Base-by-base conservation (phyloP, 2,113 vertebrate species). In the Cichladusa arquata region DNA sequence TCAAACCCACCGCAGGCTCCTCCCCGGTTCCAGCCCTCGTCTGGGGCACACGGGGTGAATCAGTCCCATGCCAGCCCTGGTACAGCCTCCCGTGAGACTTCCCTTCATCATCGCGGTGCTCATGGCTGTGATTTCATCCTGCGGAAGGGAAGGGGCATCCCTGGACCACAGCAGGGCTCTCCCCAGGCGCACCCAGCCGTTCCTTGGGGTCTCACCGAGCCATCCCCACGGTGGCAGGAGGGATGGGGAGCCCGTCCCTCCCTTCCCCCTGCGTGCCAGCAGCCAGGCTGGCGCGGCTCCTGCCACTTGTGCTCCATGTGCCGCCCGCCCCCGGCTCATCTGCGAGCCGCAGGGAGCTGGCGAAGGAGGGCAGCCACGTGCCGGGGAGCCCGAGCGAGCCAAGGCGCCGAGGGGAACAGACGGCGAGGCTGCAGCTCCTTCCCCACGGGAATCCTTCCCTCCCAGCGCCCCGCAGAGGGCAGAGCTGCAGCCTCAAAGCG, bases 121-220 rank as follows among this genome's bases (percentile, higher is more conserved):
- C 73, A 3, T 0, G 0, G 3, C 23, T 1, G 26, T 0, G 19
- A 7, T 29, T 60, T 13, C n/a, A 15, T 1, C n/a, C 34, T 6
- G 3, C 29, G 5, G 48, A 15, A 26, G 22, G 48, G 22, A 8
- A 6, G 2, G 1, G 4, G 29, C 22, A 6, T 0, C 40, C 44
- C 38, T 1, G 6, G 7, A 3, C 9, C 18, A 0, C 3, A 22
- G 29, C 11, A 1, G 0, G 53, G 2, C 4, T 12, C 10, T 7
- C 40, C 17, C 0, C 2, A 7, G 50, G 11, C 0, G 3, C 7
- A 1, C 12, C 45, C 57, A 31, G 20, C 33, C 1, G 0, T 6
- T 18, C 58, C 48, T 14, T 0, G 5, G 48, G 70, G 38, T 19
- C 5, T 8, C 58, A 0, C 34, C 1, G 8, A 53, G 26, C 64